Percentiles rank a stretch among this genome's conserved stretches.
Evolutionary conservation across 2,113 vertebrate genomes (phyloP).

Genomic region (Arothron firmamentum): DNA sequence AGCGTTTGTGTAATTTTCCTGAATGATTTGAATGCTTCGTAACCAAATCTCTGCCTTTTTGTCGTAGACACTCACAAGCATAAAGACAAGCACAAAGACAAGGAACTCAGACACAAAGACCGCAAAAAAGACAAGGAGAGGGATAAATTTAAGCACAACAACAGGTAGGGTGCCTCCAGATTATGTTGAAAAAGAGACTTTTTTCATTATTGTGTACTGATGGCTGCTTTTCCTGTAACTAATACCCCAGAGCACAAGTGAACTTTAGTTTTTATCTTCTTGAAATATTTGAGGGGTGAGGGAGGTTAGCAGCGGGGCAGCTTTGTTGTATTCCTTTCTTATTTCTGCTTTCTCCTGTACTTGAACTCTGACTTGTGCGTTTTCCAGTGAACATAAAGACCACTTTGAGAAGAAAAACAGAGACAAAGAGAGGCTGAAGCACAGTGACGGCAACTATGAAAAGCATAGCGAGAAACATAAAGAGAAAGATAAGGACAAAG

Average conservation of each 20-base stretch:
- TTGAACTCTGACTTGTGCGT: conserved; percentile 39
- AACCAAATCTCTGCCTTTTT: conserved; percentile 20
- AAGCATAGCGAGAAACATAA: conserved; percentile 82
- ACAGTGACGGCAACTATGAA: conserved; percentile 83
- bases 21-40: not conserved
- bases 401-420: conserved; percentile 92
- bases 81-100: conserved; percentile 96
- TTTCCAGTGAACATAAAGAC: conserved; percentile 89
- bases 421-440: conserved; percentile 82
- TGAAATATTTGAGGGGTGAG: conserved; percentile 5
- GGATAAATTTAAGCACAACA: conserved; percentile 89
- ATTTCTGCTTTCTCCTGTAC: conserved; percentile 9
- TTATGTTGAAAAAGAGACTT: not conserved
- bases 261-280: conserved; percentile 11
- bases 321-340: not conserved
- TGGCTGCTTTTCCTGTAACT: too few species aligned
- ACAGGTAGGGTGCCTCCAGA: conserved; percentile 77
- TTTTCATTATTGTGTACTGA: not conserved
- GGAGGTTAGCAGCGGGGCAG: not conserved
- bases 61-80: conserved; percentile 81
- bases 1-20: not conserved
- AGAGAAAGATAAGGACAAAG: conserved; percentile 89
- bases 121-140: conserved; percentile 95
- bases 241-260: too few species aligned
- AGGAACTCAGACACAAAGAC: conserved; percentile 94